Evolutionary conservation across 2,797 vertebrate genomes (phyloP).

Genomic region (Enoplosus armatus): DNA sequence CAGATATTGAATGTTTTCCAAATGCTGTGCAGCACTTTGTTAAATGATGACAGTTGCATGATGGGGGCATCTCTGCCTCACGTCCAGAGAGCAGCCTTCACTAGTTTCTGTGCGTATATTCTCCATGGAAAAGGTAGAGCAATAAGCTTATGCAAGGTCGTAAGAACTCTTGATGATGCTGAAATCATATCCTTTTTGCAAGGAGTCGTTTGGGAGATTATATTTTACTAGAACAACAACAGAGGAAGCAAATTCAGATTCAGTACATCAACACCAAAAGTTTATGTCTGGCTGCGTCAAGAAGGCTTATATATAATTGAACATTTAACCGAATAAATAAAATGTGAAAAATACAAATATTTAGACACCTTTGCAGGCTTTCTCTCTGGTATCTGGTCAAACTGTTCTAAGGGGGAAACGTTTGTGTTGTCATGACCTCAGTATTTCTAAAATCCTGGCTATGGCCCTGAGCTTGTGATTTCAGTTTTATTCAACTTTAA

Average conservation of each 20-base stretch:
- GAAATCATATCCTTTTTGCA: no score
- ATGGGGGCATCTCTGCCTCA: no score
- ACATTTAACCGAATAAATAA: background rate
- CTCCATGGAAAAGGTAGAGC: background rate
- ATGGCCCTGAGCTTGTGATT: background rate
- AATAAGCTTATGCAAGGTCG: background rate
- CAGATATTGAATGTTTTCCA: background rate
- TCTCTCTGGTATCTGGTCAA: background rate
- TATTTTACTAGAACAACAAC: background rate
- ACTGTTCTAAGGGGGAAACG: background rate
- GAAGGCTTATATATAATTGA: background rate
- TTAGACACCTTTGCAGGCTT: no score
- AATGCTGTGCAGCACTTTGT: no score
- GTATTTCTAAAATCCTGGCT: background rate
- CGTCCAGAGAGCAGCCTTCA: background rate
- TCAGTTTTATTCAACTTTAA: background rate
- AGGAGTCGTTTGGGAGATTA: no score
- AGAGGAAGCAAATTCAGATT: background rate
- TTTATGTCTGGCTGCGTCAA: background rate
- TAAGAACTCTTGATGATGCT: no score
- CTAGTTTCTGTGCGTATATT: background rate
- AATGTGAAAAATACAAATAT: background rate
- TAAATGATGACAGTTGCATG: no score
- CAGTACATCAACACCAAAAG: background rate
- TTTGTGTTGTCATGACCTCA: background rate